phyloP scores from a whole-genome alignment of 2,888 invertebrate genomes.

The Ectemnius cavifrons region DNA sequence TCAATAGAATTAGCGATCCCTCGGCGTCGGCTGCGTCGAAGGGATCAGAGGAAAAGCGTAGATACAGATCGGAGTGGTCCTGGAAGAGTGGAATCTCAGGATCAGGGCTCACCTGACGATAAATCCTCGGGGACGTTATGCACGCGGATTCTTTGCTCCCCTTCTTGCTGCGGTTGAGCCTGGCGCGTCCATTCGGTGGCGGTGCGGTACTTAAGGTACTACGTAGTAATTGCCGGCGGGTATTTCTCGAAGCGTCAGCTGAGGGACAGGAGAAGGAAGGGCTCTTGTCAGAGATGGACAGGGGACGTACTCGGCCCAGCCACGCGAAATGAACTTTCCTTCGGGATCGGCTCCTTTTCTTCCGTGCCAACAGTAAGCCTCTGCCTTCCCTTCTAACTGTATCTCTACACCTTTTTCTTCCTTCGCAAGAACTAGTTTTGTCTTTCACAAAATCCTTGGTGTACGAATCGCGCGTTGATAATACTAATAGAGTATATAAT shows the following conservation, averaged over 20 bases:
- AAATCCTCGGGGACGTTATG: slow-evolving; percentile 56
- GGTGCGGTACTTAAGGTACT: slow-evolving; percentile 37
- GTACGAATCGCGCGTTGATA: too few relatives aligned
- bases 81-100: slow-evolving; percentile 41
- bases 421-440: background rate
- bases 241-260: slow-evolving; percentile 57
- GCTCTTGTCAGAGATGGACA: slow-evolving; percentile 38
- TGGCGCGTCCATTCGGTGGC: slow-evolving; percentile 26
- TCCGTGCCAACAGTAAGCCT: slow-evolving; percentile 16
- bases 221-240: slow-evolving; percentile 56
- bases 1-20: background rate
- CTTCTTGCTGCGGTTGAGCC: slow-evolving; percentile 36
- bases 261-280: slow-evolving; percentile 44
- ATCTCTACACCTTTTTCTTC: background rate
- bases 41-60: slow-evolving; percentile 31
- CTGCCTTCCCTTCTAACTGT: background rate
- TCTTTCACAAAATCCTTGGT: background rate
- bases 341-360: slow-evolving; percentile 2
- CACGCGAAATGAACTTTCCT: slow-evolving; percentile 34
- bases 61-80: slow-evolving; percentile 30
- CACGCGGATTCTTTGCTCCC: slow-evolving; percentile 43
- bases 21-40: background rate
- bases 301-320: slow-evolving; percentile 15
- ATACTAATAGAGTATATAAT: too few relatives aligned
- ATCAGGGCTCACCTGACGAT: slow-evolving; percentile 45